Evolutionary conservation across 2,797 vertebrate species (phyloP), one percentile per base, ranked within the genome.

Genomic region (Lutjanus campechanus): DNA sequence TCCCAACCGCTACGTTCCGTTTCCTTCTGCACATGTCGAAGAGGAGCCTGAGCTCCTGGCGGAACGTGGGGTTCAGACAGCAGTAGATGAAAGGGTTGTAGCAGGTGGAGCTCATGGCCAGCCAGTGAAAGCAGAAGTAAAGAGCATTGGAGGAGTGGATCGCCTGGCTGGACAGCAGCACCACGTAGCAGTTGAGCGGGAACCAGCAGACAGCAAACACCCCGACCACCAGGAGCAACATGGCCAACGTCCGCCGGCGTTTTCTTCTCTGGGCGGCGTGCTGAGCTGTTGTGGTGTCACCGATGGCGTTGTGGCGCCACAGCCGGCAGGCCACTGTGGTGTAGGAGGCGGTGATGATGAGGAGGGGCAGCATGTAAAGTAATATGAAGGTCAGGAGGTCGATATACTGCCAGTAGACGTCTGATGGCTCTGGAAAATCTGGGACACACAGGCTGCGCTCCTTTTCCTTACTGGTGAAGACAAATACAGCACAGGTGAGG

Each of bases 61-160:
- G 95, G 89, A 98, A 98, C 75, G 89, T 96, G 66, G 97, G 95
- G 0, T 98, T 97, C 65, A 98, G 93, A 92, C 97, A 98, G 83
- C 96, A 98, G 93, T 98, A 98, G 88, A 98, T 97, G 91, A 97
- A 98, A 29, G 97, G 97, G 85, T 98, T 98, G 95, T 98, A 98
- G 91, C 97, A 98, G 64, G 97, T 97, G 85, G 97, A 97, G 93
- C 97, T 98, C 97, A 97, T 97, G 62, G 97, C 97, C 5, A 98
- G 94, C 97, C 97, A 98, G 90, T 98, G 97, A 73, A 97, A 97
- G 83, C 96, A 95, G n/a, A 98, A 98, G 85, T 97, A 98, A 15
- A 97, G 85, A n/a, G 92, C 93, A 0, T 97, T 97, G 86, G 96
- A 97, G n/a, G 94, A 97, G 81, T 94, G 93, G 82, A 98, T 97